Evolutionary conservation across 1,140 invertebrate genomes (phyloP).

Genomic region (Druon quercuslanigerum): DNA sequence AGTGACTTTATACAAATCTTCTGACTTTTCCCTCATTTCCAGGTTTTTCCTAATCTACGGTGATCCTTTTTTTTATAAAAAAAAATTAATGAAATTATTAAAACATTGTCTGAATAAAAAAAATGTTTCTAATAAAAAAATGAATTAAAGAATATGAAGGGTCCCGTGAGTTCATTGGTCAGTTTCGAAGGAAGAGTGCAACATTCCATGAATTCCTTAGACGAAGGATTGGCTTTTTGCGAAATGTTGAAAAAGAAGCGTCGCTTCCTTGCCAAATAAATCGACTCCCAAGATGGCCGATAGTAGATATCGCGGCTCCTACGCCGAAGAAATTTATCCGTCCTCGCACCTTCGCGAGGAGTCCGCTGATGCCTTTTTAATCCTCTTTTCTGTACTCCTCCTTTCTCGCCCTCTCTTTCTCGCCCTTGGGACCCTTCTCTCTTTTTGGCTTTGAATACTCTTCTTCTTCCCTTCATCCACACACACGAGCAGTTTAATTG

Average conservation of each 20-base stretch:
- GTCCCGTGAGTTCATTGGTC: no score
- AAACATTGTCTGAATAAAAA: no score
- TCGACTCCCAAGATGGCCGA: constrained; percentile 61
- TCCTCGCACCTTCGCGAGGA: constrained; percentile 47
- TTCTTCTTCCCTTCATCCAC: constrained; percentile 31
- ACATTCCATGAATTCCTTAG: constrained; percentile 58
- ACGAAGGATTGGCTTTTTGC: constrained; percentile 51
- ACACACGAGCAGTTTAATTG: constrained; percentile 56
- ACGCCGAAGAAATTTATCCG: constrained; percentile 55
- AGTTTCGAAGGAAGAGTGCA: neutral
- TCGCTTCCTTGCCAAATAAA: constrained; percentile 62
- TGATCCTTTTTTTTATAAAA: no score
- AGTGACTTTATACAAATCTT: no score
- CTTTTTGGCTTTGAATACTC: constrained; percentile 8
- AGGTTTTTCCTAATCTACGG: no score
- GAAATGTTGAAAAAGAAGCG: constrained; percentile 56
- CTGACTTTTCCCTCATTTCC: no score
- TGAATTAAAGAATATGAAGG: no score
- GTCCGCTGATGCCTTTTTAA: constrained; percentile 38
- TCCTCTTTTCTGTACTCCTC: neutral
- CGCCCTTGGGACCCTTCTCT: constrained; percentile 34
- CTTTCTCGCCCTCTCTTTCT: constrained; percentile 44
- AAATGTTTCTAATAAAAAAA: no score
- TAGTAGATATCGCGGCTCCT: constrained; percentile 53
- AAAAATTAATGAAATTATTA: no score